phyloP scores from a whole-genome alignment of 2,797 vertebrate species.

The Mionectes olivaceus region DNA sequence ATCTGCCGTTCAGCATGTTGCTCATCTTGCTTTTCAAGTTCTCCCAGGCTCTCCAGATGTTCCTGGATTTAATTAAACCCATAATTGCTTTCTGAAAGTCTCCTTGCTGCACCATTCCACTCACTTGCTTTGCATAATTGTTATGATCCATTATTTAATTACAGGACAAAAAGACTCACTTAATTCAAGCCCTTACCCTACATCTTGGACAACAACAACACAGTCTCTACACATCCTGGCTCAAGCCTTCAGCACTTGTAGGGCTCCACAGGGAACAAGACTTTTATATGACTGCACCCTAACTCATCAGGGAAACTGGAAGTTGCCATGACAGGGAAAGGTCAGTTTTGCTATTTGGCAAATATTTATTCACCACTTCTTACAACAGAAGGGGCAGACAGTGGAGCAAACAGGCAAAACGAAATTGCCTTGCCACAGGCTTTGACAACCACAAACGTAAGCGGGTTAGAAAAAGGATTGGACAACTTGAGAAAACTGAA shows the following conservation, averaged over 20 bases:
- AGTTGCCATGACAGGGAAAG: not conserved
- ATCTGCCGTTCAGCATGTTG: not conserved
- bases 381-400: not conserved
- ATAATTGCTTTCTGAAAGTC: conserved; percentile 17
- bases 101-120: not conserved
- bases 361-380: not conserved
- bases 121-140: not conserved
- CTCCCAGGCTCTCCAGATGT: conserved; percentile 35
- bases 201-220: not conserved
- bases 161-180: conserved; percentile 2
- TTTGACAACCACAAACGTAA: not conserved
- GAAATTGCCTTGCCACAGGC: not conserved
- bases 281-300: not conserved
- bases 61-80: conserved; percentile 45
- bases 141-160: conserved; percentile 21
- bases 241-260: not conserved
- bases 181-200: not conserved
- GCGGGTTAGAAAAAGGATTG: not conserved
- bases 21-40: conserved; percentile 29
- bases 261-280: not conserved
- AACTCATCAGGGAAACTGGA: not conserved
- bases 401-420: not conserved
- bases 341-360: not conserved
- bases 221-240: not conserved
- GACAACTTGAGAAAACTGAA: not conserved